Evolutionary conservation across 2,888 invertebrate species (phyloP).

Genomic region (Xestia xanthographa): DNA sequence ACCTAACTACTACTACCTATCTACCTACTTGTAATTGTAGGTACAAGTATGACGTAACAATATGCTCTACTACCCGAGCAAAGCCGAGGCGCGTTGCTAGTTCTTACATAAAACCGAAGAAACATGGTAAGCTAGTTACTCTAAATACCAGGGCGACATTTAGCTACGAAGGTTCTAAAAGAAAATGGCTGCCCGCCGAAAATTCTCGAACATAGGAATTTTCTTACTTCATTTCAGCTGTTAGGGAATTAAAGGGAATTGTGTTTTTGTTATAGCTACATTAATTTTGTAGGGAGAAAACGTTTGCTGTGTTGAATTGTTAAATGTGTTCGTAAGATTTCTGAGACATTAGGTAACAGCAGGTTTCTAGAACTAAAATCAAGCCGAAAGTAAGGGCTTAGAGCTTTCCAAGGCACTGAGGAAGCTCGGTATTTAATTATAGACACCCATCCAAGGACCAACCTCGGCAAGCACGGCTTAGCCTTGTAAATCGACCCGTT

Average conservation of each 20-base stretch:
- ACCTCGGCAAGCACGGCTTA: too few species aligned
- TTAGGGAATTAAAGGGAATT: conserved; percentile 41
- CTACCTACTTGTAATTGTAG: too few species aligned
- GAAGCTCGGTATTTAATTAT: too few species aligned
- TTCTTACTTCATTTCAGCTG: conserved; percentile 38
- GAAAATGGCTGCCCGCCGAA: conserved; percentile 32
- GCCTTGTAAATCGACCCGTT: too few species aligned
- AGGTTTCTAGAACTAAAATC: not conserved
- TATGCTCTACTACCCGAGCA: too few species aligned
- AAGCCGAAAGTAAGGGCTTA: not conserved
- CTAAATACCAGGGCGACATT: conserved; percentile 54
- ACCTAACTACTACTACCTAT: too few species aligned
- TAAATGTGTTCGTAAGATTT: conserved; percentile 10
- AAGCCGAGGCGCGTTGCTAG: too few species aligned
- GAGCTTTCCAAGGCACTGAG: too few species aligned
- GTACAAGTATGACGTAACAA: too few species aligned
- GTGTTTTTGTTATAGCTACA: conserved; percentile 36
- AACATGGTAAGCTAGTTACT: conserved; percentile 26
- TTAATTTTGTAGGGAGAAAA: conserved; percentile 36
- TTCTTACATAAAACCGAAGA: not conserved
- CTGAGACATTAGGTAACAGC: not conserved
- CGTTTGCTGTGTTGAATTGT: conserved; percentile 4
- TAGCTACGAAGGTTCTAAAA: conserved; percentile 33
- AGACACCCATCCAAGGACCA: too few species aligned
- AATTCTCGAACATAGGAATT: conserved; percentile 45